Conservation (phyloP, 2,113 vertebrate genomes). For the Henicopernis longicauda region DNA sequence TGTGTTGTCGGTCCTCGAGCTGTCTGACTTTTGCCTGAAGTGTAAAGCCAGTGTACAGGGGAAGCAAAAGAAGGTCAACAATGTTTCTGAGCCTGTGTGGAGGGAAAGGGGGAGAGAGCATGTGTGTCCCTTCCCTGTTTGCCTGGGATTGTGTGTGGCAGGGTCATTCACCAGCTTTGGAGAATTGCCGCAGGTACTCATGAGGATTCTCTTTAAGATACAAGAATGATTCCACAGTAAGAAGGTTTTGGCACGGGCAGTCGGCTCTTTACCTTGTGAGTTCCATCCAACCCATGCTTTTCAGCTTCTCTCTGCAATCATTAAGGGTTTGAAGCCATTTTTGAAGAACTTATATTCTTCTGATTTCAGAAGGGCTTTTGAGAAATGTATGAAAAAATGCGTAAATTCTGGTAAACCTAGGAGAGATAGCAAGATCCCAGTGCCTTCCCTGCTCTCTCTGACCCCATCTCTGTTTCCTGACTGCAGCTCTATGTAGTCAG, state of each 20-base stretch:
- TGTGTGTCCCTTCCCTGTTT: neutral
- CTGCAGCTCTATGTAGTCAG: neutral
- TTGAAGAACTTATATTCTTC: neutral
- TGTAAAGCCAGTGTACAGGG: neutral
- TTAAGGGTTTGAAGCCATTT: neutral
- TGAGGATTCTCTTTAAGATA: neutral
- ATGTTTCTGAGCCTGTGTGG: neutral
- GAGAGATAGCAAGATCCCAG: neutral
- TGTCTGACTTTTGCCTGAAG: neutral
- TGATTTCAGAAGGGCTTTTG: neutral
- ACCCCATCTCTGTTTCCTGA: neutral
- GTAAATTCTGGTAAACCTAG: neutral
- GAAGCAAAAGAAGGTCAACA: neutral
- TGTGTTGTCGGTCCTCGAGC: neutral
- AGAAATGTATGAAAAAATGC: neutral
- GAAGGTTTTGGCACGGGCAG: neutral
- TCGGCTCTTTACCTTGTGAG: neutral
- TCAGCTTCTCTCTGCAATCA: neutral
- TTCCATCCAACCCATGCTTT: neutral
- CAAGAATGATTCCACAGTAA: neutral
- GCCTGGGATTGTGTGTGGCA: neutral
- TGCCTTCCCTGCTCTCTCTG: neutral
- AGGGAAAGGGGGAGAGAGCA: neutral
- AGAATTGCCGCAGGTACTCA: neutral
- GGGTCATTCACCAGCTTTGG: neutral